Conservation (phyloP, 2,888 invertebrate genomes). For the Lochmaea capreae region DNA sequence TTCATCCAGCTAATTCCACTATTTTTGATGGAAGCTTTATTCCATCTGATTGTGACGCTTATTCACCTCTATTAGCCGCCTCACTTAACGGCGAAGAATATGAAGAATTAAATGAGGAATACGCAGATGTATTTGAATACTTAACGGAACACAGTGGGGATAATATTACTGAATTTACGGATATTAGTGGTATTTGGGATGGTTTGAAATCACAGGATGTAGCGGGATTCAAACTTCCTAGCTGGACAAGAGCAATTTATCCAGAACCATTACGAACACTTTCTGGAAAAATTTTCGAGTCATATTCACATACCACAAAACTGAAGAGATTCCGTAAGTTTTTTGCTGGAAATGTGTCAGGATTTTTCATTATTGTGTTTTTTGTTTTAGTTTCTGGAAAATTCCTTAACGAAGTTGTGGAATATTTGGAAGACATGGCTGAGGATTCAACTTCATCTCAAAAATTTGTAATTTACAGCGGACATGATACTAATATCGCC, state of each 20-base stretch:
- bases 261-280: slow-evolving; percentile 37
- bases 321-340: slow-evolving; percentile 33
- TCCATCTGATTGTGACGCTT: slow-evolving; percentile 13
- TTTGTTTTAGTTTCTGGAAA: slow-evolving; percentile 63
- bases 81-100: slow-evolving; percentile 7
- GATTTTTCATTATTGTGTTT: background rate
- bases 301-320: slow-evolving; percentile 18
- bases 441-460: slow-evolving; percentile 1
- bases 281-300: slow-evolving; percentile 14
- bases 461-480: slow-evolving; percentile 25
- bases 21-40: background rate
- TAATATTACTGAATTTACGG: slow-evolving; percentile 9
- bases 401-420: slow-evolving; percentile 16
- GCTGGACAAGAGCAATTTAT: slow-evolving; percentile 36
- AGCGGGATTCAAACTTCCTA: slow-evolving; percentile 27
- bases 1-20: slow-evolving; percentile 67
- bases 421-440: slow-evolving; percentile 26
- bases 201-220: slow-evolving; percentile 32
- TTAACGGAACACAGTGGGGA: slow-evolving; percentile 22
- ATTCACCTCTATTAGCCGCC: background rate
- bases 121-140: slow-evolving; percentile 66
- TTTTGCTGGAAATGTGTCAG: background rate
- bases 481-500: slow-evolving; percentile 25
- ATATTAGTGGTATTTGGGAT: slow-evolving; percentile 17
- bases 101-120: slow-evolving; percentile 67